Evolutionary conservation across 2,797 vertebrate species (phyloP).

Genomic region (Rhinogobio ventralis): DNA sequence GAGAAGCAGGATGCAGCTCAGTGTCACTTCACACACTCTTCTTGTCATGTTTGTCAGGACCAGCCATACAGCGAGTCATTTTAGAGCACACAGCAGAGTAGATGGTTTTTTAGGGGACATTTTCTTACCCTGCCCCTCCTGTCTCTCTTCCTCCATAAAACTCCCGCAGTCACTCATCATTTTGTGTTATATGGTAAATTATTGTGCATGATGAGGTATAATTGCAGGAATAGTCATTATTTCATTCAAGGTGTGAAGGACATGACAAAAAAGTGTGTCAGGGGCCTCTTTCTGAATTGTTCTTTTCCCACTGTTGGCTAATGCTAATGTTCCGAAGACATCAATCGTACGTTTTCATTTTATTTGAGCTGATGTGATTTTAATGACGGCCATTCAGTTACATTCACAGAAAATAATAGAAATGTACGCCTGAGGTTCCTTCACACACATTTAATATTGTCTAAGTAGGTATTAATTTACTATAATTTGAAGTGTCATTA

Average conservation of each 20-base stretch:
- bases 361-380: constrained; percentile 46
- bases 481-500: constrained; percentile 17
- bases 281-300: constrained; percentile 31
- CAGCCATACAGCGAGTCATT: constrained; percentile 69
- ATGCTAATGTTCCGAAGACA: constrained; percentile 69
- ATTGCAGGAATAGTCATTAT: constrained; percentile 26
- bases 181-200: constrained; percentile 24
- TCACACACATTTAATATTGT: constrained; percentile 28
- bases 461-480: constrained; percentile 35
- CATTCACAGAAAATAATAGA: constrained; percentile 30
- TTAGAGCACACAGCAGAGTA: constrained; percentile 55
- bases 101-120: constrained; percentile 54
- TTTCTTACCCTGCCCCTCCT: constrained; percentile 51
- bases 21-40: constrained; percentile 69
- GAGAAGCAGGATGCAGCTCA: constrained; percentile 60
- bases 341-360: constrained; percentile 58
- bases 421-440: constrained; percentile 39
- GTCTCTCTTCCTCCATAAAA: constrained; percentile 52
- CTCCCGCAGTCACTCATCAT: constrained; percentile 33
- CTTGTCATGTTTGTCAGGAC: constrained; percentile 76
- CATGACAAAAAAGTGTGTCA: constrained; percentile 6
- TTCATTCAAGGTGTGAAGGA: constrained; percentile 42
- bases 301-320: constrained; percentile 52
- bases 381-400: constrained; percentile 43
- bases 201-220: constrained; percentile 28